phyloP scores from a whole-genome alignment of 2,888 invertebrate species.

The Ligdia adustata region DNA sequence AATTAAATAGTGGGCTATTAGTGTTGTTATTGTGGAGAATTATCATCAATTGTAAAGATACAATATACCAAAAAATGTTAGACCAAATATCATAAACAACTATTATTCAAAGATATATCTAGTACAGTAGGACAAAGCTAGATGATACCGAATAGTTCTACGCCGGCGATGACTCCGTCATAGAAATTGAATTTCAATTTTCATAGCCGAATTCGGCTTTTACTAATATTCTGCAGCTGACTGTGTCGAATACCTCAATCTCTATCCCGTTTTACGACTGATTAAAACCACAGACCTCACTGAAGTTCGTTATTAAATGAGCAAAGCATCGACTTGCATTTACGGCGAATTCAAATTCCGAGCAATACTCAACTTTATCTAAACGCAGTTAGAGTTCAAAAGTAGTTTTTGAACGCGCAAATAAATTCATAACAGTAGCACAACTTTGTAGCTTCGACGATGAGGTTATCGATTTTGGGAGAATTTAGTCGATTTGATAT shows the following conservation, averaged over 20 bases:
- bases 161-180: too few species aligned
- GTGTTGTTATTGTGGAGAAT: too few species aligned
- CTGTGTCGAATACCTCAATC: slow-evolving; percentile 27
- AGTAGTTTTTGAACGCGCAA: slow-evolving; percentile 2
- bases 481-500: background rate
- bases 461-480: slow-evolving; percentile 9
- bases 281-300: slow-evolving; percentile 37
- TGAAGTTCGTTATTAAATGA: slow-evolving; percentile 23
- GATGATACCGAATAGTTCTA: too few species aligned
- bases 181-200: too few species aligned
- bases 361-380: slow-evolving; percentile 17
- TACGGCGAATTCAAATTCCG: slow-evolving; percentile 2
- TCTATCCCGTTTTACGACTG: slow-evolving; percentile 32
- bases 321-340: slow-evolving; percentile 22
- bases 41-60: too few species aligned
- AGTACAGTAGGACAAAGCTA: too few species aligned
- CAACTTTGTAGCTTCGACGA: slow-evolving; percentile 4
- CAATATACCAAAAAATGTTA: too few species aligned
- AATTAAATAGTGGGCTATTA: too few species aligned
- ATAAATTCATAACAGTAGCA: slow-evolving; percentile 3
- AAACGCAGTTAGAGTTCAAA: background rate
- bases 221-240: slow-evolving; percentile 6
- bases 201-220: background rate
- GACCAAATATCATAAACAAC: too few species aligned
- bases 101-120: too few species aligned